Evolutionary conservation across 2,797 vertebrate species (phyloP).

Genomic region (Sebastes minor): DNA sequence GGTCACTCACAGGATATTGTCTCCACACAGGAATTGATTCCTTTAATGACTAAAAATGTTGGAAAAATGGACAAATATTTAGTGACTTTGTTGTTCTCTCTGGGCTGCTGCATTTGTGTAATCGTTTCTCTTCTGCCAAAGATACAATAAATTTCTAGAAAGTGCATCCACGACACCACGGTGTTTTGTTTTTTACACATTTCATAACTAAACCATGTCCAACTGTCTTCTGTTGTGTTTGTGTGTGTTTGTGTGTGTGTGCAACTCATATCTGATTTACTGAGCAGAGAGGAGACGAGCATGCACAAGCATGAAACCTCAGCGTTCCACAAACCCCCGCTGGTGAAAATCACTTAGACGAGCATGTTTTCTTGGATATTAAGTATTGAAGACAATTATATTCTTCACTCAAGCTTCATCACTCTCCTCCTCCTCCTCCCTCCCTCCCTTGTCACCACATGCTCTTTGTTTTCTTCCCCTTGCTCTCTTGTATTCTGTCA

Average conservation of each 20-base stretch:
- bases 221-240: conserved; percentile 6
- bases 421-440: neutral
- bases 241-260: neutral
- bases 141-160: conserved; percentile 4
- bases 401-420: conserved; percentile 27
- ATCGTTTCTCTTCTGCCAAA: neutral
- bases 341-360: conserved; percentile 50
- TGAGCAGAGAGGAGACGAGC: neutral
- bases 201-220: conserved; percentile 19
- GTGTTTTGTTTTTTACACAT: neutral
- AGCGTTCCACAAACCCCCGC: conserved; percentile 17
- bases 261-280: conserved; percentile 13
- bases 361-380: conserved; percentile 57
- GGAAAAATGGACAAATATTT: neutral
- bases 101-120: neutral
- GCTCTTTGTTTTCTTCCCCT: conserved; percentile 19
- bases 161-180: neutral
- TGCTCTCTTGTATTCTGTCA: conserved; percentile 39
- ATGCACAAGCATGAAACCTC: conserved; percentile 1
- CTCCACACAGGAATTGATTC: neutral
- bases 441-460: neutral
- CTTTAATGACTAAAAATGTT: neutral
- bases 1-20: neutral
- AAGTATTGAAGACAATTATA: conserved; percentile 65
- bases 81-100: neutral